Evolutionary conservation across 1,140 invertebrate genomes (phyloP).

Genomic region (Subanguina moxae): DNA sequence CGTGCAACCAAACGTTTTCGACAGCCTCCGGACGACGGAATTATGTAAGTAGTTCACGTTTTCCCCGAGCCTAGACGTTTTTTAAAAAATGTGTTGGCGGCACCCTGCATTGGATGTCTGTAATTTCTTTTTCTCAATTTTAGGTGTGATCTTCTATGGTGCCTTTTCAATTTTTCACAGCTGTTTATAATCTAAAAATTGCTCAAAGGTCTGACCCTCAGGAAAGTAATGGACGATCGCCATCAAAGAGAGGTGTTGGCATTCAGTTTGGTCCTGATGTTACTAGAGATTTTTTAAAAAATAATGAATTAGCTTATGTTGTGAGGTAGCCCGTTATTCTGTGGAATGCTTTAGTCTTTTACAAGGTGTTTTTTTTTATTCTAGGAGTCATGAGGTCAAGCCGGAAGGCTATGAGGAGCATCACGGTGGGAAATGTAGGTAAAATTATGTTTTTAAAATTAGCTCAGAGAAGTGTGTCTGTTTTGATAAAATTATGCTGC

Average conservation of each 20-base stretch:
- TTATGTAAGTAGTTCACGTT: conserved; percentile 72
- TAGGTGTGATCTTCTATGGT: conserved; percentile 66
- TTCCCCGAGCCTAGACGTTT: too few species aligned
- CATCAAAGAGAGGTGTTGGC: conserved; percentile 92
- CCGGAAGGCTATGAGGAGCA: conserved; percentile 87
- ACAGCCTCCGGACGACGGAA: conserved; percentile 84
- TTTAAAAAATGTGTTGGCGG: too few species aligned
- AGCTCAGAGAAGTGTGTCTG: too few species aligned
- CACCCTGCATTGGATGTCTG: too few species aligned
- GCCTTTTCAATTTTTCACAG: not conserved
- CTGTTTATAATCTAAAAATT: conserved; percentile 60
- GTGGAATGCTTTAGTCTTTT: too few species aligned
- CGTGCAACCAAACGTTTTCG: conserved; percentile 58
- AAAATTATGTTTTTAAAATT: conserved; percentile 86
- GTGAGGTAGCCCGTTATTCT: conserved; percentile 44
- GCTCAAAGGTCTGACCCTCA: conserved; percentile 89
- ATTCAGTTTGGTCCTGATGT: conserved; percentile 98
- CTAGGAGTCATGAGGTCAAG: conserved; percentile 93
- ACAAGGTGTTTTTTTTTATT: too few species aligned
- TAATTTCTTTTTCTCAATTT: too few species aligned
- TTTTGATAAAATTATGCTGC: too few species aligned
- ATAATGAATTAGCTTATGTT: conserved; percentile 54
- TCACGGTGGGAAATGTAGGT: conserved; percentile 79
- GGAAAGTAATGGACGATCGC: conserved; percentile 74
- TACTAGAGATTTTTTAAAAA: conserved; percentile 72